Conservation (phyloP, 2,888 invertebrate species). For the Drosophila ezoana region DNA sequence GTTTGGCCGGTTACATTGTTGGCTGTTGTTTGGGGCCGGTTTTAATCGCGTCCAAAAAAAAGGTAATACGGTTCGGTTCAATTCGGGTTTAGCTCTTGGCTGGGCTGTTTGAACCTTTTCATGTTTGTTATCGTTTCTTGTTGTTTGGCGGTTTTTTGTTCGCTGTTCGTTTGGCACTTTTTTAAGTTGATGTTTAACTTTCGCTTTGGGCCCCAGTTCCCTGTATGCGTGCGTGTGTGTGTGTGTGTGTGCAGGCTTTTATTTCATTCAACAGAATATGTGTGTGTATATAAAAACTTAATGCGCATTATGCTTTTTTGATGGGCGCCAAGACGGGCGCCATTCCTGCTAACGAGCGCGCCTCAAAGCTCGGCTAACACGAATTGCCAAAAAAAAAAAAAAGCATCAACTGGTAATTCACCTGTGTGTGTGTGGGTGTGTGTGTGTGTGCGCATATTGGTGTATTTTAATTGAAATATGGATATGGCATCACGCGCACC, state of each 20-base stretch:
- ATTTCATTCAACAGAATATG: constrained; percentile 9
- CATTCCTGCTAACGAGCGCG: constrained; percentile 2
- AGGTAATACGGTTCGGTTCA: constrained; percentile 15
- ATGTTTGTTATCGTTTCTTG: not conserved
- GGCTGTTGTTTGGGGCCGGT: constrained; percentile 1
- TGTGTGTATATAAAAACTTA: constrained; percentile 18
- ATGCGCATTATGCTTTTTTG: constrained; percentile 39
- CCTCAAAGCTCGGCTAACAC: not conserved
- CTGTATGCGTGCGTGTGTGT: not conserved
- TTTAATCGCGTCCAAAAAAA: constrained; percentile 22
- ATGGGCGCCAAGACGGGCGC: constrained; percentile 3
- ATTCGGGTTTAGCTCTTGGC: constrained; percentile 7
- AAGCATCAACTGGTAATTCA: not conserved
- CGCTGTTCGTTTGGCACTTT: constrained; percentile 58
- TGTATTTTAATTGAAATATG: constrained; percentile 34
- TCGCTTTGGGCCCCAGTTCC: constrained; percentile 21
- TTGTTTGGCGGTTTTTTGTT: constrained; percentile 17
- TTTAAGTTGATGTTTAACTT: constrained; percentile 69
- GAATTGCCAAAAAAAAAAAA: not conserved
- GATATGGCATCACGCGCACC: constrained; percentile 10
- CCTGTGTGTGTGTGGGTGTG: not conserved
- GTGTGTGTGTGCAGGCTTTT: constrained; percentile 7
- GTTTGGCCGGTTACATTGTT: constrained; percentile 6
- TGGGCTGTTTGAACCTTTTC: constrained; percentile 23
- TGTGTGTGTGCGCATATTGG: constrained; percentile 5